A percentile compares a stretch with the other conserved stretches of the same genome.
phyloP scores from a whole-genome alignment of 2,797 vertebrate genomes.

The Ctenosaura bakeri region DNA sequence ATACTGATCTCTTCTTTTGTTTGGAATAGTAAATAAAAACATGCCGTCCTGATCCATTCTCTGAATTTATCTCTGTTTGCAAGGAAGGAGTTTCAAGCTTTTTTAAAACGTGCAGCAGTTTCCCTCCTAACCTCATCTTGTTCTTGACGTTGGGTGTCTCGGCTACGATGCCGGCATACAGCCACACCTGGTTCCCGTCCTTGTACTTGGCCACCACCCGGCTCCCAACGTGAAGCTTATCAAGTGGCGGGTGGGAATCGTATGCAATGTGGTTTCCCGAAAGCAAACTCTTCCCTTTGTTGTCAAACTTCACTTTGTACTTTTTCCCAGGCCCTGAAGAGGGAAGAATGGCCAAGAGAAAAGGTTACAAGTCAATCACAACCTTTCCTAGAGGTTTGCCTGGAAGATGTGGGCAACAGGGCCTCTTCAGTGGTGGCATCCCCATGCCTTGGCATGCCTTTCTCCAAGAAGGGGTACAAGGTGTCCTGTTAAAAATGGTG shows the following conservation, averaged over 20 bases:
- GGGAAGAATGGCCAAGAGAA: rapidly evolving
- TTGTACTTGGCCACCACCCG: slow-evolving; percentile 98
- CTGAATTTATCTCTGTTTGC: no score
- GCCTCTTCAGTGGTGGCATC: no score
- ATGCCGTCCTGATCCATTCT: no score
- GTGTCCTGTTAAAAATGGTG: no score
- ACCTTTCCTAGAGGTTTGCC: background rate
- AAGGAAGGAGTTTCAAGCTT: no score
- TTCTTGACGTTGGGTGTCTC: slow-evolving; percentile 97
- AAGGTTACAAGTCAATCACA: background rate
- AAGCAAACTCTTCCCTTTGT: slow-evolving; percentile 96
- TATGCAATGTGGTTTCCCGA: slow-evolving; percentile 98
- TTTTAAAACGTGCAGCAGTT: no score
- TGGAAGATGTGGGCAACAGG: no score
- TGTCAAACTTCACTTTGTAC: slow-evolving; percentile 98
- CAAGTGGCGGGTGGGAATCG: slow-evolving; percentile 90
- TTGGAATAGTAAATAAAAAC: no score
- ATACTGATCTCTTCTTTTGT: no score
- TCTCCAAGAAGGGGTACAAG: no score
- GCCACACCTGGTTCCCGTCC: slow-evolving; percentile 95
- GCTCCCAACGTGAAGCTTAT: slow-evolving; percentile 92
- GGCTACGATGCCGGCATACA: slow-evolving; percentile 97
- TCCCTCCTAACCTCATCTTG: slow-evolving; percentile 87
- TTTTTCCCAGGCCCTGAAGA: slow-evolving; percentile 86
- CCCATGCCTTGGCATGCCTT: no score